Evolutionary conservation across 2,113 vertebrate species (phyloP), one percentile per base, ranked within the genome.

Genomic region (Cebidichthys violaceus): DNA sequence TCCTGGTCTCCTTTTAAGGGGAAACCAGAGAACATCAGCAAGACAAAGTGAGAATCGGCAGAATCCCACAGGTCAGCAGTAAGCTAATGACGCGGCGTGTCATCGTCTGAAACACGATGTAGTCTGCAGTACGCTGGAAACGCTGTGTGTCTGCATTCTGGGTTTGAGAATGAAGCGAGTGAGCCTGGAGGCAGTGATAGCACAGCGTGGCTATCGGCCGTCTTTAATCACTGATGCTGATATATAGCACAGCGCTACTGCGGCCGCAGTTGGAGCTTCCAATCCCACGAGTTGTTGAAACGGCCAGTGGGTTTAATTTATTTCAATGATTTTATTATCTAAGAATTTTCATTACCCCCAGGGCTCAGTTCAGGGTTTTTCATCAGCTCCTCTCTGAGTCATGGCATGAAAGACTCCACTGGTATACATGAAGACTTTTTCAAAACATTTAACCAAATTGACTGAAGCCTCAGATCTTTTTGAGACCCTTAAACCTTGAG

Each of bases 31-130:
- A 45, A 10, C 62, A 76, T 62, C 76, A 72, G 62, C 65, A 39
- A 57, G 60, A 75, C 20, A 60, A 55, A 76, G 35, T 31, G 52
- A 65, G 57, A 65, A 70, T 69, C 68, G 75, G 70, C 80, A 61
- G 64, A 74, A 4, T 74, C 59, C 41, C 75, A 61, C 41, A 43
- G 39, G 43, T 90, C 87, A 88, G 88, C 88, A 78, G 39, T 75
- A 50, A 24, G 64, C 37, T 85, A 81, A 88, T 68, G 66, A 75
- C 65, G 76, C 54, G 64, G 62, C 67, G 79, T 72, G 60, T 70
- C 60, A 77, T 52, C 6, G 9, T 74, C 75, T 68, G 17, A 83
- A 62, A 70, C 52, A 43, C 77, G 67, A 82, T 66, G 45, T 15
- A 45, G 59, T 54, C 75, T 59, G 61, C 61, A 64, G 66, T 74